Conservation (phyloP, 2,113 vertebrate genomes). For the Emydocephalus ijimae region DNA sequence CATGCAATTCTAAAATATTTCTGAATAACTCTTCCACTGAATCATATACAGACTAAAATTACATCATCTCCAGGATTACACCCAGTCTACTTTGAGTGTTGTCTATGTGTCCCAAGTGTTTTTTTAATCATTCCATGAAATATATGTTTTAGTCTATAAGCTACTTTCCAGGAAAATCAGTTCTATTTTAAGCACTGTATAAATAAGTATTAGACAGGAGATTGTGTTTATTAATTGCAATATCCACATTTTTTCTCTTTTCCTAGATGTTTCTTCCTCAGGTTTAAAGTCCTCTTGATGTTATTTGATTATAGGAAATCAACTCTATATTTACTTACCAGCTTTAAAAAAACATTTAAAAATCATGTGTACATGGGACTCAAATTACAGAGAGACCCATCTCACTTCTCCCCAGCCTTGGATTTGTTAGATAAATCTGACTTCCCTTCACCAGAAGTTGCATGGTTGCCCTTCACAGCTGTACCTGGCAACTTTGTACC, state of each 20-base stretch:
- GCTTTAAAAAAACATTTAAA: not conserved
- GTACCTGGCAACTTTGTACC: constrained; percentile 12
- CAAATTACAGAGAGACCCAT: not conserved
- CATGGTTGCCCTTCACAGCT: not conserved
- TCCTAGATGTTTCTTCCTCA: not conserved
- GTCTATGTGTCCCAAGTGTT: not conserved
- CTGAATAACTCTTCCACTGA: not conserved
- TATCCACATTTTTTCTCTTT: not conserved
- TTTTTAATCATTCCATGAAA: not conserved
- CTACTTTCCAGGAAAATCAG: not conserved
- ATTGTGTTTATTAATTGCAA: not conserved
- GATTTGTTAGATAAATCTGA: accelerated
- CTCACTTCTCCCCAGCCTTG: not conserved
- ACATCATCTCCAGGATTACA: too few species aligned
- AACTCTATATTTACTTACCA: not conserved
- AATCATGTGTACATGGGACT: not conserved
- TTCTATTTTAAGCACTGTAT: not conserved
- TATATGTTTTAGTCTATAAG: not conserved
- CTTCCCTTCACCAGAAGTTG: too few species aligned
- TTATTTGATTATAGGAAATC: not conserved
- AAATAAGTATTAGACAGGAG: not conserved
- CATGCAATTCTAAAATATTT: not conserved
- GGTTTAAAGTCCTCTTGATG: not conserved
- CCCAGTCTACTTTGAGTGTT: not conserved
- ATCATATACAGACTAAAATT: not conserved